Percentiles rank a stretch among this genome's conserved stretches.
Evolutionary conservation across 1,140 invertebrate genomes (phyloP).

Genomic region (Pseudoatta argentina): DNA sequence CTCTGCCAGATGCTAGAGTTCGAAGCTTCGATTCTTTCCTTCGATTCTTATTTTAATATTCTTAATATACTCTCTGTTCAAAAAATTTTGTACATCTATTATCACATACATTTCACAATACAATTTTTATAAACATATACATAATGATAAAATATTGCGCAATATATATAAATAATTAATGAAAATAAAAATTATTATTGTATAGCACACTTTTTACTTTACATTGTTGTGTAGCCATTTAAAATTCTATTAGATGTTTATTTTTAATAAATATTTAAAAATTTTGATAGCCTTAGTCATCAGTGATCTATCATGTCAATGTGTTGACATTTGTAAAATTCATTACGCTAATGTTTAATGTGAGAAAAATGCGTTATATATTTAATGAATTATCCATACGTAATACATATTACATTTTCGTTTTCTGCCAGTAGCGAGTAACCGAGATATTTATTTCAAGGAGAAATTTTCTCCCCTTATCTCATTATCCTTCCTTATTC

Average conservation of each 20-base stretch:
- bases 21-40: neutral
- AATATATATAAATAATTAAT: neutral
- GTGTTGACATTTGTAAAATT: neutral
- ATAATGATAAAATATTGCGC: neutral
- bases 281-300: neutral
- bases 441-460: neutral
- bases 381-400: neutral
- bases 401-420: neutral
- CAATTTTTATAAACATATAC: neutral
- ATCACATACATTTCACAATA: neutral
- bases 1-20: neutral
- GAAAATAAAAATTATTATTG: neutral
- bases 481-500: neutral
- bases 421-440: neutral
- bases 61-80: neutral
- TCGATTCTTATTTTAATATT: no score
- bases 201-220: neutral
- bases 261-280: neutral
- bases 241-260: neutral
- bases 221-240: neutral
- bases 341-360: neutral
- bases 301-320: neutral
- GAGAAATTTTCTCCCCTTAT: neutral
- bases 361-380: neutral
- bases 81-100: neutral